These are phyloP conservation scores for Pongo pygmaeus DNA, from an alignment of 2,113 vertebrate genomes.

Conservation along the genomic window DNA sequence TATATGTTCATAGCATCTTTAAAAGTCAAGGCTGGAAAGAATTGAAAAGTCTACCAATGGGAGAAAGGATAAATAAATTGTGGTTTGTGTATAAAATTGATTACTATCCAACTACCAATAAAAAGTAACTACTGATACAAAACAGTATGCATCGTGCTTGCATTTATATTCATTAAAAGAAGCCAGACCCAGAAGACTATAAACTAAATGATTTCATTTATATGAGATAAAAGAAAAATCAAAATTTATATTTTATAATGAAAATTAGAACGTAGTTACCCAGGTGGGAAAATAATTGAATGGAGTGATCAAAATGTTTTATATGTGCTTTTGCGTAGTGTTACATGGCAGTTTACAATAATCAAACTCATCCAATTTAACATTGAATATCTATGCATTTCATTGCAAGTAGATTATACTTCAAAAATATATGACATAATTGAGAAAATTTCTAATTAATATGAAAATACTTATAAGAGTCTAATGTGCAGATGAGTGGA, in stretches of 20 bases:
- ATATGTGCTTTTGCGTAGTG: background rate
- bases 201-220: background rate
- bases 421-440: background rate
- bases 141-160: background rate
- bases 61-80: background rate
- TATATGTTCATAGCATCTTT: background rate
- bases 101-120: background rate
- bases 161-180: background rate
- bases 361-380: background rate
- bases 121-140: background rate
- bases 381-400: background rate
- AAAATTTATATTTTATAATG: background rate
- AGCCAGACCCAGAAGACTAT: background rate
- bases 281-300: background rate
- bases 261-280: background rate
- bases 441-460: background rate
- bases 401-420: background rate
- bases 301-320: background rate
- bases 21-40: background rate
- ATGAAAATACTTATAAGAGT: background rate
- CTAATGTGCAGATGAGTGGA: background rate
- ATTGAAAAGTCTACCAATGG: background rate
- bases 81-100: background rate
- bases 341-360: background rate
- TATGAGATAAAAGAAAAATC: background rate